These are phyloP conservation scores for Pempheris klunzingeri DNA, from an alignment of 2,797 vertebrate genomes.

Conservation along the genomic window DNA sequence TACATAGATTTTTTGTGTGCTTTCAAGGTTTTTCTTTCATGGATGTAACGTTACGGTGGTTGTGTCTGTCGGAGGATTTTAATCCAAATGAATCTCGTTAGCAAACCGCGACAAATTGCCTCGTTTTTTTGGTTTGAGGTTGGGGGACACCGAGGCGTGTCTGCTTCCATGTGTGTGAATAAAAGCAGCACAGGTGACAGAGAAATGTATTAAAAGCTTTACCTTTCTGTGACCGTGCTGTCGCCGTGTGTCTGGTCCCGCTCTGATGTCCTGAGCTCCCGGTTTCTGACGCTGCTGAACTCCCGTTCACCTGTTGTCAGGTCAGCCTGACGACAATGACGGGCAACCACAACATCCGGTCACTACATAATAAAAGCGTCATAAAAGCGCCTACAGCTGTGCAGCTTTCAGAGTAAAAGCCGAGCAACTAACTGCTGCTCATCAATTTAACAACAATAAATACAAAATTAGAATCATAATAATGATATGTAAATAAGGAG, in stretches of 20 bases:
- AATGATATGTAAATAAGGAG: too few relatives aligned
- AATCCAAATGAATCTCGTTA: not conserved
- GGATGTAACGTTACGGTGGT: not conserved
- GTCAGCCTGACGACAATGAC: accelerated
- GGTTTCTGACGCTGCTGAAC: slow-evolving; percentile 5
- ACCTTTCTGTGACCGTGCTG: slow-evolving; percentile 23
- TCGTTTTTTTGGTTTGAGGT: not conserved
- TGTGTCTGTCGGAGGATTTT: not conserved
- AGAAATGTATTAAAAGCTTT: not conserved
- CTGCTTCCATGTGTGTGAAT: not conserved
- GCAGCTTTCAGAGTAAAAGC: slow-evolving; percentile 44
- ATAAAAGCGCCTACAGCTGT: accelerated
- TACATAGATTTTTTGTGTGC: not conserved
- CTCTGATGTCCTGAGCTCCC: not conserved
- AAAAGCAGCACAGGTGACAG: accelerated
- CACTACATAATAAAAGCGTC: slow-evolving; percentile 35
- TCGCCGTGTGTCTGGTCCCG: not conserved
- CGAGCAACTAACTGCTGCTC: accelerated
- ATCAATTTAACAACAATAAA: not conserved
- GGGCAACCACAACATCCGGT: not conserved
- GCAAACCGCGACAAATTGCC: not conserved
- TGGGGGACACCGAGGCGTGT: too few relatives aligned
- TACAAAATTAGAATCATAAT: too few relatives aligned
- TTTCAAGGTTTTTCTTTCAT: not conserved
- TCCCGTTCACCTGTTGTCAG: slow-evolving; percentile 61